Evolutionary conservation across 1,140 invertebrate genomes (phyloP), one percentile per base, ranked within the genome.

Genomic region (Belonocnema kinseyi): DNA sequence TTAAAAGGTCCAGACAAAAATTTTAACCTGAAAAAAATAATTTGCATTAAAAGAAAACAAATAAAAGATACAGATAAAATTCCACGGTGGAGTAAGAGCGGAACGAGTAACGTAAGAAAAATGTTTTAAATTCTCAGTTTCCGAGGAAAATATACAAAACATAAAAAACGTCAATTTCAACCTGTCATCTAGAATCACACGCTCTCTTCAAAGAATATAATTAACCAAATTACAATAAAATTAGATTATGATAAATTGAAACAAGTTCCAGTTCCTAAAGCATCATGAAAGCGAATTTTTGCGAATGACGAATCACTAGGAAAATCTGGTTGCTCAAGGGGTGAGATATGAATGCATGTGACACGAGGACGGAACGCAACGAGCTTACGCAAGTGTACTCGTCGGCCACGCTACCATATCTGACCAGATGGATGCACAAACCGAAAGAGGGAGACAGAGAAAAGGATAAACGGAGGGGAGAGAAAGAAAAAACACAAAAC

Each of bases 281-380:
- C 4, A 6, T 16, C 13, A 66, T 4, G 16, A 16, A 40, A 46
- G 12, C 16, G 33, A 40, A 1, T 66, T 26, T 33, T 13, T 2
- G 11, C 13, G 12, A 33, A 7, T 14, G 58, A 33, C 10, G 58
- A 61, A 61, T 54, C 53, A 54, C 53, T 7, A 61, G 13, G 21
- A 61, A 61, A 33, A 14, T 61, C 33, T 16, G 7, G 19, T 61
- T 26, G 19, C 58, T 61, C 58, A 61, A 61, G 21, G 19, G 17
- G 19, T 19, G 54, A 56, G 13, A 66, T 66, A 66, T 66, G 61
- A 33, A 66, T 66, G 40, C 61, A 66, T 66, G 61, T 66, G 61
- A 66, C 61, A 66, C 61, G 61, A 66, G 61, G 61, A 66, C 61
- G 26, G 61, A 66, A 66, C 61, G 61, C 61, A 66, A 40, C n/a